Evolutionary conservation across 1,140 invertebrate species (phyloP).

Genomic region (Ostrea denselamellosa): DNA sequence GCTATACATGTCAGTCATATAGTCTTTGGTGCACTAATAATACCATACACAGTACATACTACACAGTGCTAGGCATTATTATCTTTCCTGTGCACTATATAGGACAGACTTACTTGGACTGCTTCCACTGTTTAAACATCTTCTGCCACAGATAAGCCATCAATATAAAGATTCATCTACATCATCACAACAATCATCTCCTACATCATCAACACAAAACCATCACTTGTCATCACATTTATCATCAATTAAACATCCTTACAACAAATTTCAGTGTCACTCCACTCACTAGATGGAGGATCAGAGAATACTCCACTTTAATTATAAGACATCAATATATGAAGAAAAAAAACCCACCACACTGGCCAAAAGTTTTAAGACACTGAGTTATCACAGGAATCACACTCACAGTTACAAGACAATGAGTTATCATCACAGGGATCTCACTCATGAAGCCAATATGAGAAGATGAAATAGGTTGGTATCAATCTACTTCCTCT

Average conservation of each 20-base stretch:
- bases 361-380: background rate
- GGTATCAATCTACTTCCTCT: slow-evolving; percentile 21
- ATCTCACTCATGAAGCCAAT: background rate
- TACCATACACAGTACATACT: background rate
- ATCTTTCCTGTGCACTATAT: no score
- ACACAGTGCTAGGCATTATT: background rate
- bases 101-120: slow-evolving; percentile 6
- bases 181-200: background rate
- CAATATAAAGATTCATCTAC: background rate
- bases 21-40: background rate
- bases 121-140: background rate
- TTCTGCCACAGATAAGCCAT: slow-evolving; percentile 20
- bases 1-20: background rate
- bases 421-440: background rate
- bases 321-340: no score
- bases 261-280: background rate
- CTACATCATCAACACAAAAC: background rate
- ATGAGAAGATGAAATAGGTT: background rate
- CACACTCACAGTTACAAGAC: no score
- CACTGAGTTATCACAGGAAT: background rate
- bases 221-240: background rate
- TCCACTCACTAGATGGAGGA: no score
- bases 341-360: background rate
- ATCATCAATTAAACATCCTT: background rate
- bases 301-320: no score